A percentile compares a stretch with the other conserved stretches of the same genome.
These are phyloP conservation scores for Creontiades dilutus DNA, from an alignment of 2,888 invertebrate species.

Conservation along the genomic window DNA sequence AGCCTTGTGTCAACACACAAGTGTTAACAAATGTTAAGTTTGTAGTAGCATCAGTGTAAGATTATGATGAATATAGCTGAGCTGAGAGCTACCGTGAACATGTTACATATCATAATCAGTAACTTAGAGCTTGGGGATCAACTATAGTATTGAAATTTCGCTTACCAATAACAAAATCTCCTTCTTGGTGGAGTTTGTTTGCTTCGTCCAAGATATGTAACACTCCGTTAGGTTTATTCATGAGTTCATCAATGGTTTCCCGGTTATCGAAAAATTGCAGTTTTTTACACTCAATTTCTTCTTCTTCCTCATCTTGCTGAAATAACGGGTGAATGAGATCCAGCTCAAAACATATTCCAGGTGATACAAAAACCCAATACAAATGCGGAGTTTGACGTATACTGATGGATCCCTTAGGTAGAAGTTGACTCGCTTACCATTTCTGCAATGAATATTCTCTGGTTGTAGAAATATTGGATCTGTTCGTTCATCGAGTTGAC, in stretches of 20 bases:
- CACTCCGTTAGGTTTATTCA: constrained; percentile 90
- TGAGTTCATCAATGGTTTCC: constrained; percentile 90
- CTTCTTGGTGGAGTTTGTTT: constrained; percentile 85
- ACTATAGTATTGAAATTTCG: constrained; percentile 69
- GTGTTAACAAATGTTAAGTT: too few species aligned
- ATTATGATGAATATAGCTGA: too few species aligned
- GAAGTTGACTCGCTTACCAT: constrained; percentile 81
- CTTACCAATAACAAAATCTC: constrained; percentile 86
- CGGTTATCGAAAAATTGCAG: constrained; percentile 93
- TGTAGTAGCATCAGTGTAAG: too few species aligned
- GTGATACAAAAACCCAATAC: too few species aligned
- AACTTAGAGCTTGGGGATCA: too few species aligned
- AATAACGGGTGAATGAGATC: constrained; percentile 33
- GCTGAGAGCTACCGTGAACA: too few species aligned
- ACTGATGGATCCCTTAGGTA: too few species aligned
- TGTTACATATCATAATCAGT: too few species aligned
- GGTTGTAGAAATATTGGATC: constrained; percentile 95
- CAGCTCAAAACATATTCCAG: too few species aligned
- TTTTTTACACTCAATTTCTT: constrained; percentile 86
- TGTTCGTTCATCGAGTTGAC: constrained; percentile 95
- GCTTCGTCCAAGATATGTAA: constrained; percentile 93
- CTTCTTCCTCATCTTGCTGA: constrained; percentile 86
- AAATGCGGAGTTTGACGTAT: too few species aligned
- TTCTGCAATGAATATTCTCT: constrained; percentile 94
- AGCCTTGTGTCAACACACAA: too few species aligned